phyloP scores from a whole-genome alignment of 2,113 vertebrate genomes.

The Zapornia atra region DNA sequence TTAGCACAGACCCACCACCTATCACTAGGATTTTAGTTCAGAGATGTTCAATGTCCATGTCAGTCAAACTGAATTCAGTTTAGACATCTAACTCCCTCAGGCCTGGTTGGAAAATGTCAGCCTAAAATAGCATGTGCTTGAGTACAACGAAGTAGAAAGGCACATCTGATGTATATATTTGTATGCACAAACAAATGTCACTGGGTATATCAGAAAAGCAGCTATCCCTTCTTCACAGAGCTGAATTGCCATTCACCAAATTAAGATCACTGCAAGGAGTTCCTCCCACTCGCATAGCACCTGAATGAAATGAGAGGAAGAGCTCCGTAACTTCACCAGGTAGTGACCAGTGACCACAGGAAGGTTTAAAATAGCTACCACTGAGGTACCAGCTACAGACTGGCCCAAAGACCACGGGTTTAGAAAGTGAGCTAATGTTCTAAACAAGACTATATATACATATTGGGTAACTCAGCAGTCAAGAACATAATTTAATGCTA shows the following conservation, averaged over 20 bases:
- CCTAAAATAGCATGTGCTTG: slow-evolving; percentile 52
- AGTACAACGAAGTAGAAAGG: neutral
- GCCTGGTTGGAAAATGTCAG: slow-evolving; percentile 55
- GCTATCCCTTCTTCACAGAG: neutral
- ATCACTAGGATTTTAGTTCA: neutral
- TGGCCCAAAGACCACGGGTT: slow-evolving; percentile 31
- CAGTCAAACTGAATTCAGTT: slow-evolving; percentile 54
- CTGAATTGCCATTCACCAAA: neutral
- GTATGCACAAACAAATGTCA: neutral
- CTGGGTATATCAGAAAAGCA: neutral
- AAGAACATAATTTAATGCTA: slow-evolving; percentile 14
- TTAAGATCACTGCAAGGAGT: neutral
- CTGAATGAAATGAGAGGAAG: neutral
- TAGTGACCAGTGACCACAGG: neutral
- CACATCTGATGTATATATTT: neutral
- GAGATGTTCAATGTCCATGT: slow-evolving; percentile 18
- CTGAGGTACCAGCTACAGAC: slow-evolving; percentile 3
- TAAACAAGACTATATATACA: neutral
- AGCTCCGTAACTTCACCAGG: neutral
- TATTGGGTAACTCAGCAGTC: slow-evolving; percentile 30
- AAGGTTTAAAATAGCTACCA: slow-evolving; percentile 10
- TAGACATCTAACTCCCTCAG: slow-evolving; percentile 52
- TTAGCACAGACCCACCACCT: neutral
- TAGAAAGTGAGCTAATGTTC: slow-evolving; percentile 69
- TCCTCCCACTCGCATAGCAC: neutral